A percentile compares a stretch with the other conserved stretches of the same genome.
Evolutionary conservation across 2,113 vertebrate genomes (phyloP).

Genomic region (Lepus timidus): DNA sequence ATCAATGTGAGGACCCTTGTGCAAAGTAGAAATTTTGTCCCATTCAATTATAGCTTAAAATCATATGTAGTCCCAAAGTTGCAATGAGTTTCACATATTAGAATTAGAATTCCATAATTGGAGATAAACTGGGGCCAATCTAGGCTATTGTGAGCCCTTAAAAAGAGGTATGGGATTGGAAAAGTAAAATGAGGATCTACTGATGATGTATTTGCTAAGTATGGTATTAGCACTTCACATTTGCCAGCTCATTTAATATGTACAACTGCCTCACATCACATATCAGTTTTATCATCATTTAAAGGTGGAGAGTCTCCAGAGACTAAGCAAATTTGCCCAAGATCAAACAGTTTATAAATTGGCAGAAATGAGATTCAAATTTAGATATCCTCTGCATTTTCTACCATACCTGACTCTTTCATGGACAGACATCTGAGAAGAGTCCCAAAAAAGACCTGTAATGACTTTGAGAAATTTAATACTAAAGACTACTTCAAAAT

Average conservation of each 20-base stretch:
- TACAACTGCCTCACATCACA: not conserved
- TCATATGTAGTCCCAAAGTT: not conserved
- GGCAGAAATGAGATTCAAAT: conserved; percentile 44
- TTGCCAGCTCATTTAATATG: not conserved
- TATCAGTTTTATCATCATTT: conserved; percentile 39
- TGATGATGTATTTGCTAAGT: conserved; percentile 15
- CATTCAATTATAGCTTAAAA: conserved; percentile 45
- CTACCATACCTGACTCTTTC: not conserved
- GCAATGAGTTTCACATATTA: not conserved
- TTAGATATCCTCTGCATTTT: conserved; percentile 27
- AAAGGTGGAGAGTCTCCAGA: conserved; percentile 19
- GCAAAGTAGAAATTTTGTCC: conserved; percentile 20
- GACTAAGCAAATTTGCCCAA: conserved; percentile 10
- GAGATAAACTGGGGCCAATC: conserved; percentile 33
- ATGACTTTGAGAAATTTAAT: conserved; percentile 39
- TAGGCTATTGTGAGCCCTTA: conserved; percentile 11
- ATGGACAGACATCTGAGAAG: not conserved
- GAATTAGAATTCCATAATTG: conserved; percentile 43
- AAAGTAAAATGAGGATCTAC: conserved; percentile 52
- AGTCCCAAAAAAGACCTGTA: not conserved
- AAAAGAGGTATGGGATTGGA: not conserved
- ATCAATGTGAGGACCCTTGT: not conserved
- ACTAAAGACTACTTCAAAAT: conserved; percentile 36
- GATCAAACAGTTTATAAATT: conserved; percentile 22
- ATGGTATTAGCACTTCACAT: conserved; percentile 1